A percentile compares a stretch with the other conserved stretches of the same genome.
phyloP scores from a whole-genome alignment of 2,113 vertebrate genomes.

The Cyrtonyx montezumae region DNA sequence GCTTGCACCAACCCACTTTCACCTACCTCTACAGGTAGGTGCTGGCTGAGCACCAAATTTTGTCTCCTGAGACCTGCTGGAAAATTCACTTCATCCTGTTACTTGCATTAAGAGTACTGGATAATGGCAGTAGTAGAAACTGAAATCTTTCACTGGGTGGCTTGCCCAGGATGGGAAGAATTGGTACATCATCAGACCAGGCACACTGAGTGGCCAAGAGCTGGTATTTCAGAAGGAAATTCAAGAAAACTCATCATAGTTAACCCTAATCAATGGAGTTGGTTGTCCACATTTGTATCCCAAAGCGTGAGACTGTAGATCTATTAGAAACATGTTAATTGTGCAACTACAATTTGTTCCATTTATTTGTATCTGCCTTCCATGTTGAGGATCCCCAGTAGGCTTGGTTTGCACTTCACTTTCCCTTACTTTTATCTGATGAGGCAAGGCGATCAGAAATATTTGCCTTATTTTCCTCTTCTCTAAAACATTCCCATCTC shows the following conservation, averaged over 20 bases:
- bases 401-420: background rate
- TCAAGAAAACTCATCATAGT: background rate
- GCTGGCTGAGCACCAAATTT: background rate
- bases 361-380: background rate
- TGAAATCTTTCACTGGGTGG: background rate
- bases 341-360: background rate
- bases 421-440: background rate
- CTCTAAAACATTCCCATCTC: background rate
- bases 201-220: background rate
- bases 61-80: background rate
- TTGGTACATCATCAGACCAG: background rate
- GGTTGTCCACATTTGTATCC: background rate
- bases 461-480: background rate
- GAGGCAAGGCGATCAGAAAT: background rate
- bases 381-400: background rate
- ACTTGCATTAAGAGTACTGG: background rate
- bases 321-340: background rate
- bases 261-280: background rate
- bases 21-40: background rate
- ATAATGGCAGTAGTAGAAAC: background rate
- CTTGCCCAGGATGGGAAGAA: background rate
- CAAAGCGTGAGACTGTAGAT: background rate
- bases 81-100: background rate
- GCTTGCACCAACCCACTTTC: background rate
- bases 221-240: background rate